These are phyloP conservation scores for Semotilus atromaculatus DNA, from an alignment of 2,797 vertebrate species.

Conservation along the genomic window DNA sequence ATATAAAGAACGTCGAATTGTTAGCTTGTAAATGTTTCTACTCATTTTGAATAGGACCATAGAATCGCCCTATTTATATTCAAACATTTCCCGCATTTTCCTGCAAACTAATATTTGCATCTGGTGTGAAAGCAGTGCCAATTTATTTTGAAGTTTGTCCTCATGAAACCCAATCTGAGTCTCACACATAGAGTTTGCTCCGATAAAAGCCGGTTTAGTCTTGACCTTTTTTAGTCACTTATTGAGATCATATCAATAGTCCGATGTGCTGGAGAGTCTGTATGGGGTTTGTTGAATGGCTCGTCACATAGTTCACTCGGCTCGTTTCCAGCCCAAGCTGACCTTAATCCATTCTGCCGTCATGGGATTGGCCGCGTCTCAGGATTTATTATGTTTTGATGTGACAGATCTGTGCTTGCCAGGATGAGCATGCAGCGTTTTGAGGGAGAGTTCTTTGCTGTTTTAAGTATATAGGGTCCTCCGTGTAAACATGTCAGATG, in stretches of 20 bases:
- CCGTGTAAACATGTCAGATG: neutral
- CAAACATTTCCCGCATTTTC: constrained; percentile 2
- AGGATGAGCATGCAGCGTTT: neutral
- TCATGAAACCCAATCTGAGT: constrained; percentile 4
- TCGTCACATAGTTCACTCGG: neutral
- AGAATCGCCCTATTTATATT: neutral
- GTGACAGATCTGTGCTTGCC: constrained; percentile 12
- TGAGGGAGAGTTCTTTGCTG: neutral
- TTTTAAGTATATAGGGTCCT: neutral
- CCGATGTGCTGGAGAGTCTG: neutral
- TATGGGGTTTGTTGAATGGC: constrained; percentile 2
- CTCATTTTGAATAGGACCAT: neutral
- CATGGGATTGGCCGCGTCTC: neutral
- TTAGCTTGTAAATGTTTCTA: neutral
- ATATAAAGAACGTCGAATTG: neutral
- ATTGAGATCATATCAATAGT: constrained; percentile 29
- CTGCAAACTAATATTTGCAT: neutral
- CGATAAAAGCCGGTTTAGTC: constrained; percentile 2
- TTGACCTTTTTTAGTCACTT: neutral
- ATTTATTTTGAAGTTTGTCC: neutral
- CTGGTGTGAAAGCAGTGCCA: neutral
- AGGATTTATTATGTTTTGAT: constrained; percentile 29
- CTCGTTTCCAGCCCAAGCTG: constrained; percentile 27
- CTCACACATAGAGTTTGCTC: neutral
- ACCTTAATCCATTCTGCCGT: constrained; percentile 55